Conservation (phyloP, 2,888 invertebrate species). For the Hydropsyche betteni region DNA sequence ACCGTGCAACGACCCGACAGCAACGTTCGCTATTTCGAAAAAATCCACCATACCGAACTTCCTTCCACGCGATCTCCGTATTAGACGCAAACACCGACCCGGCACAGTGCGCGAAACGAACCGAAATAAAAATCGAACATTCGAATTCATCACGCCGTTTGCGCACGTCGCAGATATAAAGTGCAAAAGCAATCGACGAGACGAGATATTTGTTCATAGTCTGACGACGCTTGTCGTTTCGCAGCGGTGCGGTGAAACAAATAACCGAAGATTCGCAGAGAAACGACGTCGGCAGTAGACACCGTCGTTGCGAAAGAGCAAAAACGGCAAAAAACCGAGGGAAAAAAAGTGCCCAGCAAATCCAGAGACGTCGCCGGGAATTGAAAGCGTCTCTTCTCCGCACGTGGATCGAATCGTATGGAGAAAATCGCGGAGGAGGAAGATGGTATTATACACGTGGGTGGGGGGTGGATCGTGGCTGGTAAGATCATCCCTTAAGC, state of each 20-base stretch:
- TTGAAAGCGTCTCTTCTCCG: conserved; percentile 46
- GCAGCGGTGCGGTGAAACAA: conserved; percentile 4
- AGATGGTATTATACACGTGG: conserved; percentile 16
- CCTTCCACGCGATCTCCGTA: too few species aligned
- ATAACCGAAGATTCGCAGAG: conserved; percentile 38
- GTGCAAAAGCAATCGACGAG: background rate
- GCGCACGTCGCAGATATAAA: background rate
- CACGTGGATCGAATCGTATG: conserved; percentile 49
- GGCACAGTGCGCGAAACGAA: too few species aligned
- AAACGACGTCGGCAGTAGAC: conserved; percentile 37
- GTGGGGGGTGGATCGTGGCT: conserved; percentile 13
- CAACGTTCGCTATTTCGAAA: too few species aligned
- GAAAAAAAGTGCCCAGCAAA: conserved; percentile 47
- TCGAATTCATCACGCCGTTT: too few species aligned
- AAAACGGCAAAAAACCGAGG: too few species aligned
- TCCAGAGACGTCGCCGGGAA: conserved; percentile 48
- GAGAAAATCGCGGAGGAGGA: conserved; percentile 27
- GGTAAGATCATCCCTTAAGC: conserved; percentile 49
- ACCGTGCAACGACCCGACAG: too few species aligned
- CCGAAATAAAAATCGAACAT: too few species aligned
- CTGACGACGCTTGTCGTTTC: background rate
- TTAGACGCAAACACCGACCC: too few species aligned
- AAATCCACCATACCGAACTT: too few species aligned
- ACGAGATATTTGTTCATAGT: conserved; percentile 20
- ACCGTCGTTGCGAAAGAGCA: too few species aligned